Base-by-base conservation (phyloP, 2,113 vertebrate species). In the Synodontis membranacea region DNA sequence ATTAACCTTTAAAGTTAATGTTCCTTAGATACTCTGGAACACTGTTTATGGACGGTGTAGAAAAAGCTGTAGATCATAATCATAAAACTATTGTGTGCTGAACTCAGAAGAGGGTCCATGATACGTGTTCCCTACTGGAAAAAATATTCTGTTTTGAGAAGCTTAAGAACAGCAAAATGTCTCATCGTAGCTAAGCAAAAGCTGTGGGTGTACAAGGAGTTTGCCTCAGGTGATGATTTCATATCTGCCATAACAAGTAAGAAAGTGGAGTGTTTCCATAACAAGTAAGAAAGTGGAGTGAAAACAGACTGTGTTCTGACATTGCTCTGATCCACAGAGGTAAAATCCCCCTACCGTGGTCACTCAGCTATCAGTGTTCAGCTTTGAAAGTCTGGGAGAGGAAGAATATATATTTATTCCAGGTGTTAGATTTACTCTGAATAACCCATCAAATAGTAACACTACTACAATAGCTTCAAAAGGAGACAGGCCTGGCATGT, bases 361-460 rank as follows among this genome's bases (percentile, higher is more conserved):
- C 54, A 68, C 4, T 15, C 72, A 84, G 50, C 34, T 42, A 48
- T 79, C 34, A 72, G 79, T 80, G 12, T 86, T 80, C 50, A 19
- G 44, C 42, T 74, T 39, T 62, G 44, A 68, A 78, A 54, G 42
- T 66, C 58, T 79, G n/a, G 46, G 58, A 52, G 54, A 78, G 21
- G 70, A 66, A 80, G 34, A 82, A 54, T n/a, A 75, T 75, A 60
- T 80, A 66, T 88, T 88, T 83, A 88, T 79, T 86, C 19, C 84
- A 88, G 84, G 80, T 88, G 84, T 83, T 37, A 83, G 72, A 82
- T 83, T 56, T 76, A 66, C 25, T 50, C 25, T 83, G 28, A 75
- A 85, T 83, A 81, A 86, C 86, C 64, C 39, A 88, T 78, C 56
- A 70, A 28, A 28, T 34, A 79, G 50, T 66, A 72, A 39, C 52